Evolutionary conservation across 2,797 vertebrate species (phyloP).

Genomic region (Florisuga fusca): DNA sequence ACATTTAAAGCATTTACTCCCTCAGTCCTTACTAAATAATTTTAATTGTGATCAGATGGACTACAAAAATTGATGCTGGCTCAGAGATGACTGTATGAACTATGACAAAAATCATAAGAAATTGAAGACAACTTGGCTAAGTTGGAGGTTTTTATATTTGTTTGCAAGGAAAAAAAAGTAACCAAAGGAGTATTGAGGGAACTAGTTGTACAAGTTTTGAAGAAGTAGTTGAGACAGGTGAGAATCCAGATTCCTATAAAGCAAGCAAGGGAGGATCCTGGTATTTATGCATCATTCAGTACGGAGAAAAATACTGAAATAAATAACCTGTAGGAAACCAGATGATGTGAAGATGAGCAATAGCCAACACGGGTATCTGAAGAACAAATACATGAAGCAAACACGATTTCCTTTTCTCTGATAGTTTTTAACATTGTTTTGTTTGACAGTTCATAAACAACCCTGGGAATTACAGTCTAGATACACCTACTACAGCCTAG

Average conservation of each 20-base stretch:
- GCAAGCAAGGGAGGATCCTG: not conserved
- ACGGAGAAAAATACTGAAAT: not conserved
- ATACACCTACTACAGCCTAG: not conserved
- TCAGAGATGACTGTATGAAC: not conserved
- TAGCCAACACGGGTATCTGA: not conserved
- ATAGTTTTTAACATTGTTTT: not conserved
- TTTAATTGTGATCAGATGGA: constrained; percentile 20
- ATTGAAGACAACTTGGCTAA: not conserved
- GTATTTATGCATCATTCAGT: not conserved
- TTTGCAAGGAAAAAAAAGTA: not conserved
- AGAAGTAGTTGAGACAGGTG: not conserved
- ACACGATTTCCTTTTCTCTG: constrained; percentile 8
- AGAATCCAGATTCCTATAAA: not conserved
- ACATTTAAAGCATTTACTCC: not conserved
- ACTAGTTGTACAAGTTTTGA: not conserved
- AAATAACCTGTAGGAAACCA: not conserved
- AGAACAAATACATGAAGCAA: not conserved
- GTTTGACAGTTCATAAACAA: not conserved
- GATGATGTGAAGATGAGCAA: not conserved
- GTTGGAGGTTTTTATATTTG: not conserved
- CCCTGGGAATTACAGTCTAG: not conserved
- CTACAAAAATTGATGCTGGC: not conserved
- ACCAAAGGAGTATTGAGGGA: not conserved
- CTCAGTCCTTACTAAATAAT: not conserved
- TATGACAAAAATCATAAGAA: not conserved